A percentile compares a stretch with the other conserved stretches of the same genome.
phyloP scores from a whole-genome alignment of 2,113 vertebrate genomes.

The Oxyura jamaicensis region DNA sequence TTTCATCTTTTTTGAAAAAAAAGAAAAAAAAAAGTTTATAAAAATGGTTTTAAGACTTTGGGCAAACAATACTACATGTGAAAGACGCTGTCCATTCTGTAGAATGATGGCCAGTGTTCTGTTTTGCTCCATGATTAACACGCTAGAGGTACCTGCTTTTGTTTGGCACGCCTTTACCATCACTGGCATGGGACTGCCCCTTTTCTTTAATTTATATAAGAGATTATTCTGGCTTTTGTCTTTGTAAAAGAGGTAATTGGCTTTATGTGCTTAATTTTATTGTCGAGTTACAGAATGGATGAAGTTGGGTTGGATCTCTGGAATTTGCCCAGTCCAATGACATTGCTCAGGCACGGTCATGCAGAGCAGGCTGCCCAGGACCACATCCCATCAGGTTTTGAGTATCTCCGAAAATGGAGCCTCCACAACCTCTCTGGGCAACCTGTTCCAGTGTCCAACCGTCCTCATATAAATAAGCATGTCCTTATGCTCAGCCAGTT shows the following conservation, averaged over 20 bases:
- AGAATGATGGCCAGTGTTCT: not conserved
- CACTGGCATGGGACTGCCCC: not conserved
- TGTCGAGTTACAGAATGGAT: not conserved
- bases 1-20: not conserved
- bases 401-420: not conserved
- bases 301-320: not conserved
- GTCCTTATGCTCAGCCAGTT: not conserved
- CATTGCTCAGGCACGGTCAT: not conserved
- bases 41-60: not conserved
- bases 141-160: not conserved
- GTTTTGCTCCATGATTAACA: not conserved
- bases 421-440: not conserved
- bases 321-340: not conserved
- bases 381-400: not conserved
- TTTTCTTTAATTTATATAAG: not conserved
- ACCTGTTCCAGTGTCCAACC: not conserved
- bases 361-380: not conserved
- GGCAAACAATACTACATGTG: not conserved
- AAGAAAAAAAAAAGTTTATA: not conserved
- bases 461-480: not conserved
- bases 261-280: not conserved
- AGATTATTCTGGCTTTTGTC: not conserved
- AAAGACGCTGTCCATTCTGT: not conserved
- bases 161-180: not conserved
- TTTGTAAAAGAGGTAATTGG: not conserved